Conservation (phyloP, 2,113 vertebrate species). For the Hymenochirus boettgeri region DNA sequence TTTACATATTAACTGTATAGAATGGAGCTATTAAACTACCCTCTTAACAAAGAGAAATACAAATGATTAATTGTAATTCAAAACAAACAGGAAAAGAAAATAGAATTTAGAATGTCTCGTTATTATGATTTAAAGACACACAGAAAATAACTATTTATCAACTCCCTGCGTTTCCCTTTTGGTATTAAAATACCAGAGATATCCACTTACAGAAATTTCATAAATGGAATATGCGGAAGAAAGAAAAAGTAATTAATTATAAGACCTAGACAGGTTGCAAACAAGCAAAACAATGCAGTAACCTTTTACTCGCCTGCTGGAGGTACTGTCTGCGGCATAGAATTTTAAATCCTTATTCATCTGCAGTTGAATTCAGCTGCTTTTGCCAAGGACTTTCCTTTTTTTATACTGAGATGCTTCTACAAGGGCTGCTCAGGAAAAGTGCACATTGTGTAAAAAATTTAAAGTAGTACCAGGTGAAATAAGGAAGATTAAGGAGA, state of each 20-base stretch:
- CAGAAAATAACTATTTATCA: slow-evolving; percentile 42
- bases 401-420: slow-evolving; percentile 51
- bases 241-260: no score
- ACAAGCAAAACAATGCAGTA: slow-evolving; percentile 69
- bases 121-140: not conserved
- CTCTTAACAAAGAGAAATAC: no score
- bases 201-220: slow-evolving; percentile 54
- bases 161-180: slow-evolving; percentile 68
- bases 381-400: slow-evolving; percentile 63
- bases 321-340: slow-evolving; percentile 72
- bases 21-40: no score
- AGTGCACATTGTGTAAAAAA: slow-evolving; percentile 53
- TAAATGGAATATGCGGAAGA: slow-evolving; percentile 54
- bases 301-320: slow-evolving; percentile 73
- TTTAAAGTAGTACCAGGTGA: slow-evolving; percentile 54
- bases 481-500: slow-evolving; percentile 54
- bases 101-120: no score
- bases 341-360: slow-evolving; percentile 75
- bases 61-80: not conserved
- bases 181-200: slow-evolving; percentile 54
- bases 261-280: slow-evolving; percentile 62
- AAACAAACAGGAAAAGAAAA: not conserved
- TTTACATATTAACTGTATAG: no score
- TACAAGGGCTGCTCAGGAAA: slow-evolving; percentile 55
- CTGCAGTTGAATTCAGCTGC: slow-evolving; percentile 69